Base-by-base conservation (phyloP, 2,113 vertebrate genomes). In the Rhabdomys dilectus region DNA sequence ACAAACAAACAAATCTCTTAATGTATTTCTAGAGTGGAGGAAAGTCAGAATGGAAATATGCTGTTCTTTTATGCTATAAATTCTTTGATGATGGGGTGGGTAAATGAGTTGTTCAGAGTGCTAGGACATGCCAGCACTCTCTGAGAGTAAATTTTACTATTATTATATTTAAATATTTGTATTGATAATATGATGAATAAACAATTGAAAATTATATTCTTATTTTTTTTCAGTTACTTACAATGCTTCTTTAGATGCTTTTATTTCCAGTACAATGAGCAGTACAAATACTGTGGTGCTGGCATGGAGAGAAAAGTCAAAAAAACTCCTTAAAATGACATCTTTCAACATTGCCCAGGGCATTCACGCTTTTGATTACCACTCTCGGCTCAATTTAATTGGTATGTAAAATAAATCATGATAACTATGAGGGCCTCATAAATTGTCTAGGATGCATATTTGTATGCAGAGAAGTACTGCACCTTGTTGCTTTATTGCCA, bases 361-460 rank as follows among this genome's bases (percentile, higher is more conserved):
- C 91, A 98, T 99, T 93, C 98, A 98, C 93, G 99, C 98, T 96
- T 97, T 99, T 94, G 98, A 99, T 98, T 99, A 99, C 95, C 98
- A 99, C 95, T 93, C 91, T 70, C 96, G 48, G 82, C 98, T 99
- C 85, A 99, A 98, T 97, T 98, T 99, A 97, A 99, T 99, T 96
- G 99, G 99, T 99, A 98, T 86, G 98, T 98, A 94, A 97, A 96
- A 97, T 97, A 98, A 98, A 84, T 56, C 62, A 90, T 51, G 68
- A 10, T 97, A 94, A 97, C 95, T 89, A 62, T 12, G 85, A 97
- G 34, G 53, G 60, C 29, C 97, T 96, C 92, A 88, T 70, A 89
- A 93, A 91, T 87, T 86, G 92, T 76, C 81, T 76, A 76, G 45
- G 13, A 31, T 81, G 81, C 31, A 42, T 77, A 96, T 97, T 93